These are phyloP conservation scores for Aramus guarauna DNA, from an alignment of 2,113 vertebrate genomes.

Conservation along the genomic window DNA sequence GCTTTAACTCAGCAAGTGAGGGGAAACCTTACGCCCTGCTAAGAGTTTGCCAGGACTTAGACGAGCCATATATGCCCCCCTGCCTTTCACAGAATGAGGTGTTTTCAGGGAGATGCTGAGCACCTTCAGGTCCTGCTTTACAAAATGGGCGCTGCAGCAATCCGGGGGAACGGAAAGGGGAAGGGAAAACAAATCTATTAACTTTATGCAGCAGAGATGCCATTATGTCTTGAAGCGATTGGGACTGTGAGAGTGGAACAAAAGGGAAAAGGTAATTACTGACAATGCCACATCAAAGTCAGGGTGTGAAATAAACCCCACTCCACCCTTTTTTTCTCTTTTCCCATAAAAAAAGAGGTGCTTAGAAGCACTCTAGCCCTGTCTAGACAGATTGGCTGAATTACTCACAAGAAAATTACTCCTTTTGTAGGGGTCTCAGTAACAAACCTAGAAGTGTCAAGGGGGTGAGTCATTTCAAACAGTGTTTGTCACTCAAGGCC, in stretches of 20 bases:
- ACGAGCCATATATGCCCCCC: background rate
- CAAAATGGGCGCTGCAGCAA: background rate
- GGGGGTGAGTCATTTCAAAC: background rate
- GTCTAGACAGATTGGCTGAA: slow-evolving; percentile 23
- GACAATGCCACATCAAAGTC: background rate
- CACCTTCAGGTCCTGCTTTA: background rate
- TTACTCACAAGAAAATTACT: slow-evolving; percentile 22
- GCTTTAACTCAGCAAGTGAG: background rate
- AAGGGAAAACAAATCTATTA: background rate
- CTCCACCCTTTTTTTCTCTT: background rate
- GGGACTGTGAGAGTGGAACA: background rate
- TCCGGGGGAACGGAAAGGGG: background rate
- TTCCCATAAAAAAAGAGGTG: background rate
- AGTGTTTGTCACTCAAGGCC: background rate
- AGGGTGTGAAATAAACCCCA: background rate
- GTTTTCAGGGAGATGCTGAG: background rate
- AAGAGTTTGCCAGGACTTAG: background rate
- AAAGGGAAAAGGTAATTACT: background rate
- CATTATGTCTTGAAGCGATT: background rate
- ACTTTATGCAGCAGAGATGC: background rate
- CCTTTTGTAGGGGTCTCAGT: background rate
- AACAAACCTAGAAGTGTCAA: background rate
- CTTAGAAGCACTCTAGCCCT: background rate
- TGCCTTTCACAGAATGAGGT: background rate
- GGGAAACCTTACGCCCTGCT: background rate